A percentile compares a stretch with the other conserved stretches of the same genome.
phyloP scores from a whole-genome alignment of 2,797 vertebrate species.

The Onychomys torridus region DNA sequence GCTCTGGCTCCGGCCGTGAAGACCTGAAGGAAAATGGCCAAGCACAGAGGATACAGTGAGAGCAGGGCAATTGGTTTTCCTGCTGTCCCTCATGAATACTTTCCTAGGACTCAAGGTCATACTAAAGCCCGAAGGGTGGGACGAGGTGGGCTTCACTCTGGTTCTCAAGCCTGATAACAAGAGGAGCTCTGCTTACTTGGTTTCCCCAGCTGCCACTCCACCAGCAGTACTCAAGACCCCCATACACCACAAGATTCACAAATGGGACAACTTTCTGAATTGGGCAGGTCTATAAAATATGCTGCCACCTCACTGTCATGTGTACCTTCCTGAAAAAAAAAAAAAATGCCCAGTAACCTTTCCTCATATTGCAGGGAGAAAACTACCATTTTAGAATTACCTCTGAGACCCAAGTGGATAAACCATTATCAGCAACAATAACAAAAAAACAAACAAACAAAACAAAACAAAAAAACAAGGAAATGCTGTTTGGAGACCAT shows the following conservation, averaged over 20 bases:
- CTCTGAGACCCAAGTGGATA: background rate
- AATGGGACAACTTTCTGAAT: background rate
- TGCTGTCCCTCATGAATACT: background rate
- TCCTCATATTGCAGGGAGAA: background rate
- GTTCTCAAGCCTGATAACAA: background rate
- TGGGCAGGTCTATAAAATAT: background rate
- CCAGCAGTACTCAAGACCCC: background rate
- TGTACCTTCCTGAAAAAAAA: background rate
- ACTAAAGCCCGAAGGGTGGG: background rate
- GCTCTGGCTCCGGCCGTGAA: background rate
- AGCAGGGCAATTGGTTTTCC: background rate
- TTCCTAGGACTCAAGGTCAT: background rate
- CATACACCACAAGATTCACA: background rate
- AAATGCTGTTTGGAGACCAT: background rate
- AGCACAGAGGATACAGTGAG: background rate
- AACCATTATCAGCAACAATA: background rate
- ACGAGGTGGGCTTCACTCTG: background rate
- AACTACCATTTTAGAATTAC: slow-evolving; percentile 1
- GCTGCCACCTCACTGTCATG: background rate
- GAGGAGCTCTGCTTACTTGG: background rate
- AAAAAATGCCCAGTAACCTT: slow-evolving; percentile 12
- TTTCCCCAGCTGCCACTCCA: background rate
- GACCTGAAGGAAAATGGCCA: background rate
- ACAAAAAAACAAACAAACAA: background rate
- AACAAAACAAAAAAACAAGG: background rate